A percentile compares a stretch with the other conserved stretches of the same genome.
These are phyloP conservation scores for Papilio polyxenes DNA, from an alignment of 1,140 invertebrate genomes.

Conservation along the genomic window DNA sequence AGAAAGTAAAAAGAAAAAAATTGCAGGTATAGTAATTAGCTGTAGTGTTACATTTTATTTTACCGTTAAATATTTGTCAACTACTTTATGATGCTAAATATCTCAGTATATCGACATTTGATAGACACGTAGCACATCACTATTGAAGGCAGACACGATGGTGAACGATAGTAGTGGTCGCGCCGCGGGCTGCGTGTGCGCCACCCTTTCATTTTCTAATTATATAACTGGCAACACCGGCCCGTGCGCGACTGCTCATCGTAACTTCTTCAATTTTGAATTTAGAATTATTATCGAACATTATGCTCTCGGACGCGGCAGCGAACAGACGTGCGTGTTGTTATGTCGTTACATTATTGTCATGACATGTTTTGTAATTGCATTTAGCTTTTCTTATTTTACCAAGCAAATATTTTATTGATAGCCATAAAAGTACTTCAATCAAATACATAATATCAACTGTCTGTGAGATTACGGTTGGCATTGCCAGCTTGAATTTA, in stretches of 20 bases:
- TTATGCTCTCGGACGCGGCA: slow-evolving; percentile 53
- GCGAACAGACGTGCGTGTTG: slow-evolving; percentile 54
- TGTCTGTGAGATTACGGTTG: no score
- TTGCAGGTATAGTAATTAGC: no score
- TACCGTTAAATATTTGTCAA: not conserved
- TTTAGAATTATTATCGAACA: slow-evolving; percentile 68
- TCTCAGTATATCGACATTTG: slow-evolving; percentile 23
- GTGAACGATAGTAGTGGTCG: slow-evolving; percentile 76
- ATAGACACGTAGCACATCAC: slow-evolving; percentile 47
- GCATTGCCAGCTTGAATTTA: no score
- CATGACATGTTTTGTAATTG: slow-evolving; percentile 48
- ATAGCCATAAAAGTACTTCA: not conserved
- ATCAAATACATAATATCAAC: no score
- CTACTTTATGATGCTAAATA: not conserved
- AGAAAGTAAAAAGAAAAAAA: no score
- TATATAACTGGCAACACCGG: slow-evolving; percentile 77
- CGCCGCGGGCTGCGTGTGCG: slow-evolving; percentile 72
- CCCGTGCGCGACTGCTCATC: slow-evolving; percentile 72
- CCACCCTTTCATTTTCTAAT: slow-evolving; percentile 80
- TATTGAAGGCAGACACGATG: slow-evolving; percentile 59
- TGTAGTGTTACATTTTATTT: not conserved
- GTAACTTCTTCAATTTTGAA: slow-evolving; percentile 69
- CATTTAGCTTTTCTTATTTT: slow-evolving; percentile 23
- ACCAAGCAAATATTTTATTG: not conserved
- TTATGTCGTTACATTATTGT: slow-evolving; percentile 53